Evolutionary conservation across 2,113 vertebrate species (phyloP).

Genomic region (Menidia beryllina): DNA sequence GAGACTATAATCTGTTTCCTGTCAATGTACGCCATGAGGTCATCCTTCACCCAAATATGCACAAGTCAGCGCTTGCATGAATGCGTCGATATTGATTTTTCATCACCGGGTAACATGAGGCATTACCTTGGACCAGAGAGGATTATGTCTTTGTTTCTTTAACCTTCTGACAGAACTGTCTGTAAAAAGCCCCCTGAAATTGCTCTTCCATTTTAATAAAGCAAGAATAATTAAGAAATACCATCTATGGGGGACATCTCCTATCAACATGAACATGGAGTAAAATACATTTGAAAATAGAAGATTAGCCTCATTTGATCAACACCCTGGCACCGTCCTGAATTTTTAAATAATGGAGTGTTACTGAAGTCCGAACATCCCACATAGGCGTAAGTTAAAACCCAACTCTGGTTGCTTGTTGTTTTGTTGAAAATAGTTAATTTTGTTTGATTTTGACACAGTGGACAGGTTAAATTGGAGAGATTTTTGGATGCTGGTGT

Average conservation of each 20-base stretch:
- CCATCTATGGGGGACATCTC: too few relatives aligned
- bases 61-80: neutral
- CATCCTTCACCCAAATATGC: neutral
- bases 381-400: too few relatives aligned
- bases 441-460: neutral
- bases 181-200: too few relatives aligned
- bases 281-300: too few relatives aligned
- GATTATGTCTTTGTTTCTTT: neutral
- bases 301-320: too few relatives aligned
- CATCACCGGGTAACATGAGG: neutral
- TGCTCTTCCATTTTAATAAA: too few relatives aligned
- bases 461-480: too few relatives aligned
- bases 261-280: too few relatives aligned
- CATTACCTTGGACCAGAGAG: neutral
- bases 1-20: conserved; percentile 3
- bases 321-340: too few relatives aligned
- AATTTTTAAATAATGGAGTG: neutral
- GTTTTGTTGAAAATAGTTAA: neutral
- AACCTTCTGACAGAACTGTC: neutral
- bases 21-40: neutral
- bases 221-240: too few relatives aligned
- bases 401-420: neutral
- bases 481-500: too few relatives aligned
- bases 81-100: neutral
- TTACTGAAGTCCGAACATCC: neutral